Conservation (phyloP, 2,113 vertebrate genomes). For the Zosterops borbonicus region DNA sequence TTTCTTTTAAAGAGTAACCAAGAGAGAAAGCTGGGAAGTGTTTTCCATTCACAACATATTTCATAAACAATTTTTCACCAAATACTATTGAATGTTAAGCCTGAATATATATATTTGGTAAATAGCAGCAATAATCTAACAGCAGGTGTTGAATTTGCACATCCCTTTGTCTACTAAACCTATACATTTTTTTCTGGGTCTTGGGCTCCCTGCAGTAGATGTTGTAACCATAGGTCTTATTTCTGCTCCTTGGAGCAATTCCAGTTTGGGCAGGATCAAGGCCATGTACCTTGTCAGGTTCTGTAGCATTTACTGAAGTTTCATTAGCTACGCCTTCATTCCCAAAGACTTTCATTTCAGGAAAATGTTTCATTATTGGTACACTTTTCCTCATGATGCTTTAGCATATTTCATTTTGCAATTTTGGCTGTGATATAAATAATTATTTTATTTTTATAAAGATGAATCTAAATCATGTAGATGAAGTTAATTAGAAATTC, state of each 20-base stretch:
- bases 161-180: background rate
- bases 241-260: background rate
- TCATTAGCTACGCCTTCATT: background rate
- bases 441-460: background rate
- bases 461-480: background rate
- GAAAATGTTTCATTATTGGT: background rate
- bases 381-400: background rate
- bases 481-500: background rate
- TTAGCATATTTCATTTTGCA: background rate
- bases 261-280: background rate
- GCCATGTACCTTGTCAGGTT: background rate
- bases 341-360: background rate
- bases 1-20: background rate
- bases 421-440: background rate
- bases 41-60: background rate
- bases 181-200: background rate
- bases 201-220: background rate
- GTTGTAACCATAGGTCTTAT: background rate
- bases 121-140: background rate
- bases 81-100: background rate
- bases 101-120: background rate
- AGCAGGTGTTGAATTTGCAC: background rate
- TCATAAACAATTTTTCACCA: background rate
- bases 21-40: background rate
- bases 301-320: background rate